Evolutionary conservation across 2,797 vertebrate species (phyloP).

Genomic region (Taeniopygia guttata): DNA sequence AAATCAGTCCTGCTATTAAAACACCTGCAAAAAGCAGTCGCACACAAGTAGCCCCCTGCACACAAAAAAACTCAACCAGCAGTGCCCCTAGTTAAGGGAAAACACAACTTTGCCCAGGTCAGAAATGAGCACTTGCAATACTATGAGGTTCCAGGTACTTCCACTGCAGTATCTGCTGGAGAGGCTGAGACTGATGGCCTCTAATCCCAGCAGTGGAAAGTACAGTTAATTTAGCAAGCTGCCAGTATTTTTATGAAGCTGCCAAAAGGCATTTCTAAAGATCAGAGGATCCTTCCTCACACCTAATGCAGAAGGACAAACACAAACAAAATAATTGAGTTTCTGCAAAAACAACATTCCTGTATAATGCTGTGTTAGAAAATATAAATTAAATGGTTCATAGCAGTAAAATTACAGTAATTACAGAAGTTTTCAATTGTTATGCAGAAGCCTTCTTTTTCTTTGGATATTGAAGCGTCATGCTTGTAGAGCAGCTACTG

Average conservation of each 20-base stretch:
- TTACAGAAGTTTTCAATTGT: not conserved
- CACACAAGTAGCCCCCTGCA: not conserved
- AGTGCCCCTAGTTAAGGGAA: not conserved
- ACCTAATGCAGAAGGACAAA: not conserved
- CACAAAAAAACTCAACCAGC: not conserved
- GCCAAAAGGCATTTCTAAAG: not conserved
- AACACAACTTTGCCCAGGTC: not conserved
- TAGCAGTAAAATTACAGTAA: not conserved
- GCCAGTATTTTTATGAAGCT: not conserved
- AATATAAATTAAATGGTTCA: not conserved
- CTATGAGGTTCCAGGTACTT: not conserved
- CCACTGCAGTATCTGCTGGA: not conserved
- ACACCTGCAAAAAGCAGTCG: not conserved
- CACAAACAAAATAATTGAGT: not conserved
- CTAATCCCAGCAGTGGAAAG: not conserved
- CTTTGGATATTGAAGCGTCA: not conserved
- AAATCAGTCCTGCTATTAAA: not conserved
- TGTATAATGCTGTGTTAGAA: not conserved
- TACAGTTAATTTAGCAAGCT: not conserved
- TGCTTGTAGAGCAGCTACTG: not conserved
- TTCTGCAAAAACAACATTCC: not conserved
- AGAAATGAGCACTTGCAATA: not conserved
- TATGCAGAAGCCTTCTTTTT: not conserved
- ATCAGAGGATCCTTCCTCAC: not conserved
- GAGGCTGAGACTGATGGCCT: not conserved